Percentiles rank a stretch among this genome's conserved stretches.
Evolutionary conservation across 2,888 invertebrate species (phyloP).

Genomic region (Megamerina dolium): DNA sequence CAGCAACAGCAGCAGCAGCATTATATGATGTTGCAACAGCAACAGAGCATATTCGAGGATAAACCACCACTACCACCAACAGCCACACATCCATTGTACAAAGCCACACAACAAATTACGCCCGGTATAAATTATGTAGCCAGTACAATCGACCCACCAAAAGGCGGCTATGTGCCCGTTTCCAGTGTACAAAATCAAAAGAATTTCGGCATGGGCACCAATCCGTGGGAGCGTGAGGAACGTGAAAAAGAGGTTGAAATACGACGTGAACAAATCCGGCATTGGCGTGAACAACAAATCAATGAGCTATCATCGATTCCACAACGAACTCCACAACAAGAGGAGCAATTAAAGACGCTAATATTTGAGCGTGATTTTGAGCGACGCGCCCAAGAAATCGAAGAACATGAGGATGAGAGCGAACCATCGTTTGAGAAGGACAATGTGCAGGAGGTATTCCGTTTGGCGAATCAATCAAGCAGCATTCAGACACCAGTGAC

Average conservation of each 20-base stretch:
- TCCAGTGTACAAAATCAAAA: slow-evolving; percentile 28
- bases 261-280: slow-evolving; percentile 67
- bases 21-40: slow-evolving; percentile 18
- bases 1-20: slow-evolving; percentile 22
- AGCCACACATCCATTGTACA: slow-evolving; percentile 64
- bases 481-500: slow-evolving; percentile 50
- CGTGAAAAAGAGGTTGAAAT: slow-evolving; percentile 72
- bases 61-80: slow-evolving; percentile 65
- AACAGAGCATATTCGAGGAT: slow-evolving; percentile 26
- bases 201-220: slow-evolving; percentile 52
- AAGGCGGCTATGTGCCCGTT: slow-evolving; percentile 64
- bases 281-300: slow-evolving; percentile 83
- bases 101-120: slow-evolving; percentile 34
- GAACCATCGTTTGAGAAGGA: slow-evolving; percentile 45
- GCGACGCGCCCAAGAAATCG: slow-evolving; percentile 75
- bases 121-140: slow-evolving; percentile 57
- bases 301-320: slow-evolving; percentile 66
- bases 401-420: slow-evolving; percentile 64
- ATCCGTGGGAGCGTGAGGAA: slow-evolving; percentile 92
- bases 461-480: slow-evolving; percentile 49
- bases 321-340: slow-evolving; percentile 70
- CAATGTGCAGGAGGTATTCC: slow-evolving; percentile 52
- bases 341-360: slow-evolving; percentile 81
- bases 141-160: slow-evolving; percentile 67
- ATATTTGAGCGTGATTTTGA: slow-evolving; percentile 93